Percentiles rank a stretch among this genome's conserved stretches.
Conservation (phyloP, 2,797 vertebrate species). For the Buphagus erythrorhynchus region DNA sequence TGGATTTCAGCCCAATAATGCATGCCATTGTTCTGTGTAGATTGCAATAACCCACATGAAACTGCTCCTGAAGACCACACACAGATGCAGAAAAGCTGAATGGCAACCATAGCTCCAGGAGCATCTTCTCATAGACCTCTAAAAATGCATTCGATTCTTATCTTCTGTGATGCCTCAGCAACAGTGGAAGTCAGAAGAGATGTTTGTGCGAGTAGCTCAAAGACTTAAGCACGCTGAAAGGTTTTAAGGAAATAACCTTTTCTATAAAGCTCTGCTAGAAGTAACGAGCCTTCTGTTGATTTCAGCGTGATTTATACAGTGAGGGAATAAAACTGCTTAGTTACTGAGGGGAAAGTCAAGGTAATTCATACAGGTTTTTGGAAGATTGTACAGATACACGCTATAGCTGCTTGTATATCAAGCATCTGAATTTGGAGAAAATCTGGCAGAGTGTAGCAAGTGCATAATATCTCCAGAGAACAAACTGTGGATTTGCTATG, state of each 20-base stretch:
- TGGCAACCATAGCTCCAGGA: neutral
- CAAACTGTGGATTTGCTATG: neutral
- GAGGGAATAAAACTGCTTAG: neutral
- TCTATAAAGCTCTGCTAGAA: neutral
- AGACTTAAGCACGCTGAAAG: neutral
- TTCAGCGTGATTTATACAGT: neutral
- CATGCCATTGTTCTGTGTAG: neutral
- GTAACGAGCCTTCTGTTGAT: neutral
- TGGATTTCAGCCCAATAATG: neutral
- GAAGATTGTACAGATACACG: neutral
- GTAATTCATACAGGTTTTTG: neutral
- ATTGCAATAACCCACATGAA: slow-evolving; percentile 23
- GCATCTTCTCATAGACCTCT: slow-evolving; percentile 36
- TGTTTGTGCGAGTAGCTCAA: neutral
- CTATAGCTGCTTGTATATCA: neutral
- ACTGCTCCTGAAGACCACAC: slow-evolving; percentile 44
- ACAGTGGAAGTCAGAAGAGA: neutral
- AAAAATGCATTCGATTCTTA: slow-evolving; percentile 46
- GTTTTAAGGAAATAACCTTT: neutral
- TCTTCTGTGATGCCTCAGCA: slow-evolving; percentile 12
- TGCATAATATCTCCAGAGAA: neutral
- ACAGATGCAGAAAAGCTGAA: slow-evolving; percentile 5
- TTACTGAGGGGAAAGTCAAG: neutral
- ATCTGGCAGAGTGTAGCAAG: neutral
- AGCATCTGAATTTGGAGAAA: neutral